Conservation (phyloP, 2,113 vertebrate species). For the Peromyscus leucopus region DNA sequence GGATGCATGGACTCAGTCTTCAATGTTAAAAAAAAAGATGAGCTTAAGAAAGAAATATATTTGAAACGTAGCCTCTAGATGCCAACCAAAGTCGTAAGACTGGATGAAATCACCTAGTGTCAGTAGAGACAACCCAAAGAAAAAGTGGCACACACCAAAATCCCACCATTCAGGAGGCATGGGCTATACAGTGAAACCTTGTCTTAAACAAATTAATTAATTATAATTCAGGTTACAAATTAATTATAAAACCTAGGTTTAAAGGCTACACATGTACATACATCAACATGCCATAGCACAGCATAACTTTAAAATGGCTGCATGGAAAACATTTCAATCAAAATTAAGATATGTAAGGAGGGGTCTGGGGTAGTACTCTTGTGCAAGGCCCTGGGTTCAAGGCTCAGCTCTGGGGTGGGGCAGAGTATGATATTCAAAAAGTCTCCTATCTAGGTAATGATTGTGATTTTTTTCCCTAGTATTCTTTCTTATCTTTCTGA, state of each 20-base stretch:
- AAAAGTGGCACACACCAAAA: neutral
- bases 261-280: neutral
- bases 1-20: neutral
- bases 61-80: constrained; percentile 14
- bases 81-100: constrained; percentile 8
- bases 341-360: neutral
- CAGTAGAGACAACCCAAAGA: neutral
- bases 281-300: neutral
- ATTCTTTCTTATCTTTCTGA: neutral
- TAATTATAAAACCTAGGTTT: neutral
- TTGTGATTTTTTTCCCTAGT: neutral
- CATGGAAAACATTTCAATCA: neutral
- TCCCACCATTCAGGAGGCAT: neutral
- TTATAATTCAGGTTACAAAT: neutral
- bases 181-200: neutral
- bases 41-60: constrained; percentile 38
- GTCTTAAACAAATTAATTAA: neutral
- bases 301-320: neutral
- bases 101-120: constrained; percentile 17
- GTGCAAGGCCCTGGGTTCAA: neutral
- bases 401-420: neutral
- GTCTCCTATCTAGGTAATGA: neutral
- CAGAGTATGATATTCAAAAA: neutral
- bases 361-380: neutral
- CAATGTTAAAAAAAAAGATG: neutral